Evolutionary conservation across 2,797 vertebrate genomes (phyloP), one percentile per base, ranked within the genome.

Genomic region (Nyctalus aviator): DNA sequence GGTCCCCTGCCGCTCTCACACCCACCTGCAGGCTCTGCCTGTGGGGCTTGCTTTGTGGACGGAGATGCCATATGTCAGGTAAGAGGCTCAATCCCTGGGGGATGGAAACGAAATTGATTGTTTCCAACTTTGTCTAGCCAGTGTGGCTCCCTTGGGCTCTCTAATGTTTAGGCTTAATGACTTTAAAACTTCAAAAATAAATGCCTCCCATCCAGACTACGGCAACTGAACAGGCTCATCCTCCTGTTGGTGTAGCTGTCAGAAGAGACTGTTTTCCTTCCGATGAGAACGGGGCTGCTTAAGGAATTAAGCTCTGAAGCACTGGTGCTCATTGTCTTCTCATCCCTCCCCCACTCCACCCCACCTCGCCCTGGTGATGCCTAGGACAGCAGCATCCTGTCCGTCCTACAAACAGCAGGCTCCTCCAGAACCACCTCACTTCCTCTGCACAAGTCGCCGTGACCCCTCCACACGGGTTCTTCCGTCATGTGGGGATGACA

Each of bases 51-150:
- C 94, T 94, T 91, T 96, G 93, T 94, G 87, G 95, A 57, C 88
- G 94, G 84, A 82, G 87, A 94, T 82, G 84, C 95, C 96, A 94
- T 93, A 83, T 97, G 96, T 89, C 95, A 94, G 94, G 88, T 87
- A 27, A 41, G 72, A 94, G 83, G 50, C 94, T 66, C 41, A 10
- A 17, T 77, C 88, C 84, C 94, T 50, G 30, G 62, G 72, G 87
- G 77, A 21, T 93, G 85, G 93, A 95, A 93, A 91, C 82, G 71
- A 94, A 93, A 91, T 93, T 72, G 94, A 94, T 96, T 84, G 84
- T 95, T 95, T 96, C 93, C 93, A 83, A 37, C 87, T 84, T 89
- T 13, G 88, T 96, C 94, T 88, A 62, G 89, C 81, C 94, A 53
- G 73, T 77, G 12, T 53, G 89, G 84, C 91, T 96, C 94, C 84